Base-by-base conservation (phyloP, 2,888 invertebrate genomes). In the Ypsolopha scabrella region DNA sequence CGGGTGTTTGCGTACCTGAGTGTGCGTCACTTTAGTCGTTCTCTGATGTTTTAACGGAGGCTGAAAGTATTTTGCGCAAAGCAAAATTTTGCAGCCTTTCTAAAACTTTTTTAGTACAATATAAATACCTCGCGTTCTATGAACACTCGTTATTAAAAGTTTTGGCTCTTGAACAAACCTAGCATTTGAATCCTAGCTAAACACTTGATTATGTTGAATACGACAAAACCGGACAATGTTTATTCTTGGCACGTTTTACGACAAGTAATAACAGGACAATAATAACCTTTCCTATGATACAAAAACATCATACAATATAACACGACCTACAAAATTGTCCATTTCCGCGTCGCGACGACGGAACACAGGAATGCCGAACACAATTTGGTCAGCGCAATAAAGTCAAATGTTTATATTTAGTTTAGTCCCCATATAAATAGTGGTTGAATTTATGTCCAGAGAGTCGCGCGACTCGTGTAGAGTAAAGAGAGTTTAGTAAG, bases 321-420 rank as follows among this genome's bases (percentile, higher is more conserved):
- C 14, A 11, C 39, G 8, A 9, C 46, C 49, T 41, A 47, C 49
- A 9, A 41, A 41, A 68, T 61, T 63, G 64, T 64, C 64, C 61
- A 68, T 64, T 72, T 70, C 68, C 68, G 65, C 57, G 52, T 36
- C 8, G 13, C 43, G 13, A 43, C 43, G 11, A 24, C 24, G 33
- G 6, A 37, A 47, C 37, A 57, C 55, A 63, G 60, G 56, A 58
- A 60, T 60, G 58, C 55, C 58, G 55, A 61, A 64, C 67, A 64
- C 67, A 64, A 67, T 70, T 70, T 65, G 59, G 64, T 63, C 56
- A 55, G 58, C 58, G 60, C 65, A 65, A 74, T 77, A 73, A 75
- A 75, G 67, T 70, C 64, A 67, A 72, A 71, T 68, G 73, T 72
- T 71, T 77, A 76, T 77, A 78, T 78, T 78, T 75, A 70, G 72